Base-by-base conservation (phyloP, 2,797 vertebrate genomes). In the Merluccius polli region DNA sequence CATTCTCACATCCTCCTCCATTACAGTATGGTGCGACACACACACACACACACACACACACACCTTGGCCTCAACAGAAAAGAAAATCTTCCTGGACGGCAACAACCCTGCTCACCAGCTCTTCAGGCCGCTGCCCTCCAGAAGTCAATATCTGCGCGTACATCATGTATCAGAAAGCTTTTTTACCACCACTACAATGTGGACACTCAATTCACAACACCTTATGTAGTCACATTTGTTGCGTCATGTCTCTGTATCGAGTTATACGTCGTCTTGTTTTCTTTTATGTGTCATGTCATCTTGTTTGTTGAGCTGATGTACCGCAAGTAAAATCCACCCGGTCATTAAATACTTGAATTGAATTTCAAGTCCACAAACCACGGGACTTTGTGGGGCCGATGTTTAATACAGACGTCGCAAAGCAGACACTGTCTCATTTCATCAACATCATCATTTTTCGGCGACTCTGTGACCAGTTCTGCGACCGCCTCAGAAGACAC, bases 401-500 rank as follows among this genome's bases (percentile, higher is more conserved):
- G 27, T 27, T 29, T 11, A 63, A 65, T 11, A 27, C 59, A 65
- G 59, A 65, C 59, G 1, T 24, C 52, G 24, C 52, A 5, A 59
- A 59, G 24, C 52, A n/a, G 21, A 59, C n/a, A 24, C 10, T 2
- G 21, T 48, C 44, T 27, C 59, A 27, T 27, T 65, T 21, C 7
- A 24, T 59, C 52, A 59, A 21, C 21, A 21, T 59, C 21, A 2
- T 59, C n/a, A n/a, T 10, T 59, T 9, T n/a, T 2, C 18, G 1
- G 52, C 8, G 21, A 21, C 8, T 59, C 21, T 59, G 3, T 59
- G 52, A 59, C 52, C 7, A 21, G n/a, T n/a, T n/a, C n/a, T n/a
- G n/a, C n/a, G n/a, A n/a, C n/a, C n/a, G 24, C 8, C 59, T 27
- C 59, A 11, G 59, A 65, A 27, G 59, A 35, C 24, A 82, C 72